Base-by-base conservation (phyloP, 2,888 invertebrate species). In the Cylindroiulus punctatus region DNA sequence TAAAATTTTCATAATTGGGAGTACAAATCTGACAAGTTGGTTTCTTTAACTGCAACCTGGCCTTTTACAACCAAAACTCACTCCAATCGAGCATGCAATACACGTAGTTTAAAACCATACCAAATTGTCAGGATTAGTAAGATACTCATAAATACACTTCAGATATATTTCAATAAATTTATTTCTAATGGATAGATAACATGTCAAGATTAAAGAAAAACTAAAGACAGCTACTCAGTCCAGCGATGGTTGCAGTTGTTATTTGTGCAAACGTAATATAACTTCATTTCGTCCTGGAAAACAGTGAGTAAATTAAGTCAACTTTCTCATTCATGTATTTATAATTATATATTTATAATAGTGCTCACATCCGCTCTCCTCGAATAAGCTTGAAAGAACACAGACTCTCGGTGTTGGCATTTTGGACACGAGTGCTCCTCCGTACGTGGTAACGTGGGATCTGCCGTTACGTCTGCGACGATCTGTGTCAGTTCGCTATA, bases 321-420 rank as follows among this genome's bases (percentile, higher is more conserved):
- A 7, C 36, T n/a, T n/a, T n/a, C n/a, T n/a, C 22, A 0, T 57
- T 22, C 4, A 52, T n/a, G n/a, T n/a, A 57, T 44, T 44, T 57
- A 8, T 8, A 22, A 7, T 42, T 42, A 42, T 4, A 22, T 57
- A 57, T 22, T 22, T 22, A 22, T 22, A n/a, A 36, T 30, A 30
- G 83, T 85, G 22, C 40, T 88, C 89, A 93, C 93, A 93, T 99
- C 99, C 90, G 98, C 98, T 89, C 98, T 94, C 88, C 97, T 93
- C 0, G 98, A 98, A 91, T 98, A 98, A 0, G 99, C 98, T 93
- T 98, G 97, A 92, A 99, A 99, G 92, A 99, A 99, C 8, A 99
- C 99, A 0, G 99, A 98, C 91, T 99, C 98, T 88, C 96, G 93
- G 91, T 98, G 96, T 88, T 94, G 94, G 91, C 99, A 99, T 90